phyloP scores from a whole-genome alignment of 2,113 vertebrate species.

The Meleagris gallopavo region DNA sequence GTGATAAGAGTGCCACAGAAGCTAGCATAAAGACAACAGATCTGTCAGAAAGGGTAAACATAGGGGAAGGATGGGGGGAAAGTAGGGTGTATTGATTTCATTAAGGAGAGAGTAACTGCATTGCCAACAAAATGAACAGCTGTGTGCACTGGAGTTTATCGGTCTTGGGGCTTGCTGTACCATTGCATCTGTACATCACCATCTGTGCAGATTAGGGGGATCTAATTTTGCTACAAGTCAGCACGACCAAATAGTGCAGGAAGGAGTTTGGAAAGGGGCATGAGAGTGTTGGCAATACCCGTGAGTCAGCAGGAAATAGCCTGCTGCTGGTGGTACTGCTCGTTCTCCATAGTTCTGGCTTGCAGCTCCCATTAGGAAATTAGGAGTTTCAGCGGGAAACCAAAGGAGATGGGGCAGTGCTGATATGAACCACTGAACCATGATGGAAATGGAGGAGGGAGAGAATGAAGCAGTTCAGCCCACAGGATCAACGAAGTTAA shows the following conservation, averaged over 20 bases:
- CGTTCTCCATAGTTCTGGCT: background rate
- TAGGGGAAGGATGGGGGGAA: background rate
- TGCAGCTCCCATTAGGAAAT: background rate
- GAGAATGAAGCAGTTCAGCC: background rate
- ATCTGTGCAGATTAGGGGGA: background rate
- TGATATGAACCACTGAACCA: background rate
- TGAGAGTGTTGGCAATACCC: background rate
- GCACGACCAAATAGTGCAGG: background rate
- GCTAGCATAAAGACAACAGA: background rate
- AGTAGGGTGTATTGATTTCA: background rate
- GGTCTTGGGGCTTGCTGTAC: background rate
- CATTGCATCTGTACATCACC: background rate
- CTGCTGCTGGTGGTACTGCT: background rate
- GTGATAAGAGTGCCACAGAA: background rate
- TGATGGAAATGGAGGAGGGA: background rate
- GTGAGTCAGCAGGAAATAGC: background rate
- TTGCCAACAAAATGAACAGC: background rate
- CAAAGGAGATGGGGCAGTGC: background rate
- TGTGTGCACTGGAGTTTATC: background rate
- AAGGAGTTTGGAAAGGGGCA: background rate
- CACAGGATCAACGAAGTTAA: rapidly evolving
- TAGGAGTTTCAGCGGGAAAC: background rate
- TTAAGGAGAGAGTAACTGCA: background rate
- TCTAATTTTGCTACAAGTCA: background rate
- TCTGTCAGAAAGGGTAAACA: background rate